phyloP scores from a whole-genome alignment of 2,888 invertebrate species.

The Xestia rhomboidea region DNA sequence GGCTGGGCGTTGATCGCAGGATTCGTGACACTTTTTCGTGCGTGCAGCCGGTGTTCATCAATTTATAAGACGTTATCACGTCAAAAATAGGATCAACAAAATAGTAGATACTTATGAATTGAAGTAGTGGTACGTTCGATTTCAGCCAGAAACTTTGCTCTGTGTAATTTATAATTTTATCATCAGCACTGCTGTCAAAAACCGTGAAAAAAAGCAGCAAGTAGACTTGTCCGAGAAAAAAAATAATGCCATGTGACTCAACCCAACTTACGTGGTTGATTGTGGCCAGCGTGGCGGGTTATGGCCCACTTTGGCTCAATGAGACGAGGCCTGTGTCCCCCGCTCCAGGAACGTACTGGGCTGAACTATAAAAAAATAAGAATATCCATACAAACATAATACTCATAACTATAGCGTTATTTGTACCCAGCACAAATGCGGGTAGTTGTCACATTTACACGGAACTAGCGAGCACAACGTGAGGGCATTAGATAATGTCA shows the following conservation, averaged over 20 bases:
- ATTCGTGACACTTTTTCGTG: too few relatives aligned
- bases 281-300: neutral
- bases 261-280: neutral
- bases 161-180: neutral
- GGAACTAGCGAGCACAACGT: constrained; percentile 41
- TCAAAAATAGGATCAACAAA: neutral
- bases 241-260: neutral
- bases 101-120: neutral
- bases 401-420: neutral
- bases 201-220: neutral
- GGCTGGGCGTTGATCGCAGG: too few relatives aligned
- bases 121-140: neutral
- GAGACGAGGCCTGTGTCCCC: neutral
- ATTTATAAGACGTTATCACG: too few relatives aligned
- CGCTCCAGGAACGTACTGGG: neutral
- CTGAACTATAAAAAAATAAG: neutral
- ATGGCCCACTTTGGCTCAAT: neutral
- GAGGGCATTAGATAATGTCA: constrained; percentile 56
- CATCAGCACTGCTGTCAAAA: neutral
- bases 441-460: constrained; percentile 54
- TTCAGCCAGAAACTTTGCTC: neutral
- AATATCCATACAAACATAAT: neutral
- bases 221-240: neutral
- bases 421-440: constrained; percentile 19
- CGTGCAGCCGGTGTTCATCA: too few relatives aligned